A percentile compares a stretch with the other conserved stretches of the same genome.
Evolutionary conservation across 2,113 vertebrate species (phyloP).

Genomic region (Myotis davidii): DNA sequence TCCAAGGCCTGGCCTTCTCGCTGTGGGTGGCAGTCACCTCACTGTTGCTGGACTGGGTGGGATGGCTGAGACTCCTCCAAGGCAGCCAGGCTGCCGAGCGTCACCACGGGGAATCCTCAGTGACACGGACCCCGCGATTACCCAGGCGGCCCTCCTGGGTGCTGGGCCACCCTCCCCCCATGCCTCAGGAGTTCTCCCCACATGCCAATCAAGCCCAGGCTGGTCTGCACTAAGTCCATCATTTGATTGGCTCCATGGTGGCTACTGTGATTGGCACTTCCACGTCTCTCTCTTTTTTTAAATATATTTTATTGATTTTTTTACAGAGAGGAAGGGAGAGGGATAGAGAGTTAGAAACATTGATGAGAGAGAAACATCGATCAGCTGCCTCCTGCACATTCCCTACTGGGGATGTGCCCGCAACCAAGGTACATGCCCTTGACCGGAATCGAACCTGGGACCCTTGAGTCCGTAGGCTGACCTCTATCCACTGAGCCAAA

Average conservation of each 20-base stretch:
- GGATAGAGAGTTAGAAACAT: too few species aligned
- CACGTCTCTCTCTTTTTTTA: background rate
- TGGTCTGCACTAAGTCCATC: rapidly evolving
- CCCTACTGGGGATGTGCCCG: too few species aligned
- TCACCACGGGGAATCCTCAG: rapidly evolving
- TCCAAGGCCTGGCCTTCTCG: background rate
- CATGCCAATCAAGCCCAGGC: rapidly evolving
- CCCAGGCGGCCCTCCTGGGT: background rate
- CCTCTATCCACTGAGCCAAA: too few species aligned
- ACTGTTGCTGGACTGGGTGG: rapidly evolving
- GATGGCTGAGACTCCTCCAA: background rate
- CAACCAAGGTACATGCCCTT: too few species aligned
- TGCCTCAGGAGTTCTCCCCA: background rate
- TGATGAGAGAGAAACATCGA: too few species aligned
- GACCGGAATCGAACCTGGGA: too few species aligned
- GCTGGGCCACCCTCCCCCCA: background rate
- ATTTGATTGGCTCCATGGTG: rapidly evolving
- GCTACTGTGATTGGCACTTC: background rate
- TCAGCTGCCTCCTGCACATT: too few species aligned
- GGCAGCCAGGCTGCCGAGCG: rapidly evolving
- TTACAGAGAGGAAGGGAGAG: too few species aligned
- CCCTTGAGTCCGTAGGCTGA: too few species aligned
- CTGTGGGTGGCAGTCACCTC: rapidly evolving
- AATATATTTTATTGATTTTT: too few species aligned
- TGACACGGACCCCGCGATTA: rapidly evolving